Base-by-base conservation (phyloP, 1,140 invertebrate genomes). In the Drosophila oshimai region DNA sequence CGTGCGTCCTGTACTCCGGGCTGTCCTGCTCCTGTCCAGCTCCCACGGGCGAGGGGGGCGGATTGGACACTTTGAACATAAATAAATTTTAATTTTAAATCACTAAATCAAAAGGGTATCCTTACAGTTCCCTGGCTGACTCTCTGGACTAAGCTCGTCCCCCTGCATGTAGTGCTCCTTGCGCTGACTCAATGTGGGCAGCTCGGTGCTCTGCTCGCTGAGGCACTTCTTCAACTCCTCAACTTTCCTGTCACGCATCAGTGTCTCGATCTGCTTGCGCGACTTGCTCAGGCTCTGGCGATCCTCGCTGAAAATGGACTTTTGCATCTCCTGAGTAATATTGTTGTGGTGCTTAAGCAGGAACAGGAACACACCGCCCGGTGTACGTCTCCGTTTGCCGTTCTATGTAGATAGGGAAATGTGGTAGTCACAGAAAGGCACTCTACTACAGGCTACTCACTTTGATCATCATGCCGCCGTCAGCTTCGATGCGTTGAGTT, bases 281-380 rank as follows among this genome's bases (percentile, higher is more conserved):
- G 92, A 92, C 26, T 93, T 92, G 33, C 89, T 92, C 5, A 89
- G 89, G 31, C 93, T 93, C 58, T 93, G 93, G 31, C 92, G 92
- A 50, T 95, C 95, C 55, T 95, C 94, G 12, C 91, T 92, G 92
- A 97, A 97, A 78, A 97, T 95, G 80, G 94, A 91, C 64, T 93
- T 93, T 73, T 94, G 92, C 91, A 95, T 93, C 60, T 94, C 93
- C 72, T 93, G 93, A 0, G 94, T 94, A 29, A 96, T 92, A 57
- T 94, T 92, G 42, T 94, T 92, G 79, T 97, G 94, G 77, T 94
- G 93, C 92, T 97, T 96, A 15, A 97, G 89, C 10, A 98, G 91
- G 88, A 95, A 96, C 6, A 98, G 92, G 90, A 95, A 97, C 58
- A 97, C 93, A 36, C 96, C 96, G 4, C 96, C 96, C 0, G 96